Evolutionary conservation across 2,888 invertebrate species (phyloP), one percentile per base, ranked within the genome.

Genomic region (Tupiocoris notatus): DNA sequence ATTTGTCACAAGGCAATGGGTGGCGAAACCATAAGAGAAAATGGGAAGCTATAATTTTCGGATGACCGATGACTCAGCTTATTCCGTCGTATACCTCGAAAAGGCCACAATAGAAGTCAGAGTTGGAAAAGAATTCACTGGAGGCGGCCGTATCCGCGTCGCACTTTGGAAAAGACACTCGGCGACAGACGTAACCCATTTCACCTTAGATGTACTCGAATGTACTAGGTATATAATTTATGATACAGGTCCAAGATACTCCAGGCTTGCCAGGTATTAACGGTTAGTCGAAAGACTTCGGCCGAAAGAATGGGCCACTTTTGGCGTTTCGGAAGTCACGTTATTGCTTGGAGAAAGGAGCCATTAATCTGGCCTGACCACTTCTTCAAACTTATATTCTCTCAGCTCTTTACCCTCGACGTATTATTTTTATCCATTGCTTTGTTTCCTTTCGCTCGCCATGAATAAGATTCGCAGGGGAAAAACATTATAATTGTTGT

Each of bases 291-390:
- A 12, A n/a, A n/a, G n/a, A n/a, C n/a, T n/a, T n/a, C n/a, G n/a
- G n/a, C n/a, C n/a, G n/a, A n/a, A n/a, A 12, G 39, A 39, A 12
- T 3, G 39, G 3, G 39, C 6, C 39, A 39, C 39, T 39, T 39
- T 39, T 39, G 64, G 23, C 64, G 24, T 17, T 21, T 23, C n/a
- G 64, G 23, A 21, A 64, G 64, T 64, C 21, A 24, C 64, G n/a
- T 64, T 64, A 64, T 64, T 64, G 64, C 64, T 24, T 23, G 12
- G 17, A 22, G 64, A 64, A 64, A 64, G 64, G 25, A 64, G 64
- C 64, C 64, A 64, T 64, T 64, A 64, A 64, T 64, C 64, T 64
- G 64, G 39, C 39, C 39, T 39, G 39, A 12, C 39, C 39, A 39
- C 39, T 39, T 12, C 39, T 39, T 12, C 39, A n/a, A n/a, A n/a